Base-by-base conservation (phyloP, 1,140 invertebrate genomes). In the Ooceraea biroi region DNA sequence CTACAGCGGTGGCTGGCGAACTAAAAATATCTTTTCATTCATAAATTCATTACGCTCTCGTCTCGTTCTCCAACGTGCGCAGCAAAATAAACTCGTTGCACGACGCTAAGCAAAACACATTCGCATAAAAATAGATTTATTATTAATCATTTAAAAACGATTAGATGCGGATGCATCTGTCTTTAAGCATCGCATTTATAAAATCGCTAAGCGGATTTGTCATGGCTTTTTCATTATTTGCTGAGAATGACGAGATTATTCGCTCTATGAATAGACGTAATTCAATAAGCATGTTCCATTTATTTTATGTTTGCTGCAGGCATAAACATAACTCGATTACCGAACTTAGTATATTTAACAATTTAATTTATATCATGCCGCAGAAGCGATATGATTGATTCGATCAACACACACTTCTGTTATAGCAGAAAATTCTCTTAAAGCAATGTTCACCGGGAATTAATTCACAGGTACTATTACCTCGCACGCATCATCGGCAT, bases 21-120 rank as follows among this genome's bases (percentile, higher is more conserved):
- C 66, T 71, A 80, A 80, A 80, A 80, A 80, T 80, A 80, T 30
- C 76, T 19, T 55, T 80, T 71, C 76, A 80, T 80, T 80, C 76
- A 80, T 80, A 80, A 80, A 80, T 80, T 80, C 68, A 80, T 80
- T 80, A 71, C 22, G 10, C 50, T 52, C 22, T 22, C 14, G 50
- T 71, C 52, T 80, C 52, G 41, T 30, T 17, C 17, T 30, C n/a
- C 52, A 55, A 44, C 25, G 36, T 48, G 44, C 11, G 63, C 17
- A 57, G 65, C 48, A 78, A 78, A 78, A 78, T 78, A 69, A 78
- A 69, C 63, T 69, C 63, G 36, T 41, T 68, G 22, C 63, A 48
- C 48, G 17, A 57, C 36, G 22, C 22, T 44, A 69, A 78, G 76
- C 63, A 44, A 78, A 68, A 44, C 30, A 22, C 22, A 69, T 44